Evolutionary conservation across 1,140 invertebrate species (phyloP), one percentile per base, ranked within the genome.

Genomic region (Drosophila oshimai): DNA sequence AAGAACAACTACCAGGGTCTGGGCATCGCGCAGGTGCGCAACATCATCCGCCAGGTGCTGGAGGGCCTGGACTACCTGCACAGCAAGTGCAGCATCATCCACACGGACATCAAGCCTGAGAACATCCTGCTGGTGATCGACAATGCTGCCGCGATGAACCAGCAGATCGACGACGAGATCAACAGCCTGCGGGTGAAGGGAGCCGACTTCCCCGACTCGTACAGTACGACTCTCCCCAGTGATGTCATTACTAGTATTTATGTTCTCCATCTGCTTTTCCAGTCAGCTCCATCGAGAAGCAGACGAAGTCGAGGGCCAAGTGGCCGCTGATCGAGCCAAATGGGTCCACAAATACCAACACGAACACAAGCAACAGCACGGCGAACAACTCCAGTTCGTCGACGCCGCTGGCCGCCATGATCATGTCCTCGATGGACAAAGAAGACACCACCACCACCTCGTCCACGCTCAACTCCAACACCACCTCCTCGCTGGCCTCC

Each of bases 71-170:
- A 99, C 92, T 99, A 99, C 92, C 93, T 99, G 58, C 99, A 99
- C 91, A 95, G 95, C 65, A 99, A 99, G 93, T 99, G 99, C 94
- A 94, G 95, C 91, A 99, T 99, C 74, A 99, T 99, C 91, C 99
- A 99, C 91, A 99, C 99, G 24, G 99, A 99, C 91, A 99, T 99
- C 75, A 99, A 99, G 91, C 99, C 99, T 47, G 99, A 99, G 92
- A 99, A 99, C 93, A 98, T 99, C 45, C 93, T 99, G 29, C 93
- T 99, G 69, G 98, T 97, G 92, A 72, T 91, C 95, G 77, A 96
- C 96, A 92, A 93, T 98, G 78, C 97, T 96, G 60, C 95, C 94
- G 62, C 97, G 94, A 58, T 92, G 97, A 77, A 95, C 97, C 83
- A 98, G 96, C 91, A 98, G 96, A 78, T 97, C 96, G 58, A 97